phyloP scores from a whole-genome alignment of 2,888 invertebrate species.

The Troides helena region DNA sequence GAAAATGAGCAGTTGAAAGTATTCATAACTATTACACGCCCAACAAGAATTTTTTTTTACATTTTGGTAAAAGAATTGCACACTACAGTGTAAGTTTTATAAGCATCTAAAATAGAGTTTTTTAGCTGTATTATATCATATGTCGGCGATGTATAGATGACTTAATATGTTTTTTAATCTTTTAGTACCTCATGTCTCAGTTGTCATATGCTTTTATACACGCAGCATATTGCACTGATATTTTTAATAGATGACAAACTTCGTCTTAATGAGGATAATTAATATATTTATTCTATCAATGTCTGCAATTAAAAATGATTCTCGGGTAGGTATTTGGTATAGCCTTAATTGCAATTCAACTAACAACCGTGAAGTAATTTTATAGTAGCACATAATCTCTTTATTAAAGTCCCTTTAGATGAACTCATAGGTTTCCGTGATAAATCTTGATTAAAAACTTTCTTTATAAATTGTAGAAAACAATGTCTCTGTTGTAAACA shows the following conservation, averaged over 20 bases:
- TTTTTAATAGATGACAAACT: not conserved
- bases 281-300: not conserved
- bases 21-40: no score
- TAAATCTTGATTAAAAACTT: not conserved
- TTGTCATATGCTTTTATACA: not conserved
- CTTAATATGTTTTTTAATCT: not conserved
- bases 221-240: not conserved
- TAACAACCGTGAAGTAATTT: not conserved
- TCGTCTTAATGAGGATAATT: not conserved
- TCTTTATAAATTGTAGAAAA: conserved; percentile 4
- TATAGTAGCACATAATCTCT: not conserved
- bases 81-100: not conserved
- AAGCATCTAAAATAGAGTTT: not conserved
- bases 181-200: not conserved
- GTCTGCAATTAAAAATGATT: not conserved
- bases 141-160: not conserved
- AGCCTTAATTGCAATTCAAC: not conserved
- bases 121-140: not conserved
- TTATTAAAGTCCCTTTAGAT: not conserved
- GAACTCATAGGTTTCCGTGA: not conserved
- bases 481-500: conserved; percentile 40
- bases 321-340: not conserved
- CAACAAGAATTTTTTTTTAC: no score
- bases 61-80: not conserved
- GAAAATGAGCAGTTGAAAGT: no score